Conservation (phyloP, 2,888 invertebrate species). For the Cryptus armator region DNA sequence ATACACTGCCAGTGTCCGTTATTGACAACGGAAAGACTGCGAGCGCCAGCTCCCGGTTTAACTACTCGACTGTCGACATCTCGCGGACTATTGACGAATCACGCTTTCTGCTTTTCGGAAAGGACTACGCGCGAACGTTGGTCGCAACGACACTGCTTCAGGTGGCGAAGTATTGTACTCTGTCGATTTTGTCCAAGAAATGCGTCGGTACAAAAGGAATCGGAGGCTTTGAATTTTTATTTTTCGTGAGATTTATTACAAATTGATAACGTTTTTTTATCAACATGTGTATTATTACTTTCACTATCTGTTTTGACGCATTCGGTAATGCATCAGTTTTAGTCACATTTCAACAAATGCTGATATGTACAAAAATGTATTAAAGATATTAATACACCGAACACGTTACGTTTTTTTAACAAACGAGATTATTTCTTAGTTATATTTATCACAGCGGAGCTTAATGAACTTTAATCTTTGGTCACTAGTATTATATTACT, state of each 20-base stretch:
- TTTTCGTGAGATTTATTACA: too few species aligned
- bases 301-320: too few species aligned
- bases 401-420: too few species aligned
- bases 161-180: neutral
- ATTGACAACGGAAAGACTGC: slow-evolving; percentile 81
- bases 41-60: slow-evolving; percentile 78
- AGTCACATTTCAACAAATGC: too few species aligned
- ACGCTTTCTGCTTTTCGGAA: neutral
- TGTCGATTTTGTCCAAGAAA: neutral
- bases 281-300: too few species aligned
- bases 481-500: too few species aligned
- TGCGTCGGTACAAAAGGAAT: slow-evolving; percentile 10
- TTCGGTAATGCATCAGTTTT: too few species aligned
- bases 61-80: slow-evolving; percentile 71
- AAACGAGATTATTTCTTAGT: too few species aligned
- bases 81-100: slow-evolving; percentile 39
- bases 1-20: slow-evolving; percentile 80
- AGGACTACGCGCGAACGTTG: neutral
- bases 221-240: neutral
- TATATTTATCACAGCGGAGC: too few species aligned
- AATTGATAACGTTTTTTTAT: neutral
- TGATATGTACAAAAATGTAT: too few species aligned
- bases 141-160: neutral
- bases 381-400: too few species aligned
- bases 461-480: too few species aligned